Evolutionary conservation across 2,113 vertebrate species (phyloP), one percentile per base, ranked within the genome.

Genomic region (Trichomycterus rosablanca): DNA sequence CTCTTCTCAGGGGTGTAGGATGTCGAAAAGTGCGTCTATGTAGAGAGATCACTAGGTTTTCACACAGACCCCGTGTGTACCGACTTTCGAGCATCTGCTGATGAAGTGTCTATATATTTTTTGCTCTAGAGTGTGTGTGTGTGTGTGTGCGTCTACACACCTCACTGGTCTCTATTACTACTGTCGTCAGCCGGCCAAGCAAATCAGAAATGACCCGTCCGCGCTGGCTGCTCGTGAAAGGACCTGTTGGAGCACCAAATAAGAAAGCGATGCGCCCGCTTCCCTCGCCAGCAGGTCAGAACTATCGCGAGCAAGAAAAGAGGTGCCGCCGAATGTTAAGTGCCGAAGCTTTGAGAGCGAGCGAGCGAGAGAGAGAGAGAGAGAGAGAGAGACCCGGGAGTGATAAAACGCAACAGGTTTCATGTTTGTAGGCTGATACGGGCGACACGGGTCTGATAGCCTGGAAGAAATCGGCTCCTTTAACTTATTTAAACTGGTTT

Each of bases 181-280:
- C 59, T 71, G 71, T 81, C 84, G 81, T 83, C 78, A 84, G 77
- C 77, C 74, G 80, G 74, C 78, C 75, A 84, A 76, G 78, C 72
- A 88, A 89, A 89, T 80, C 71, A 80, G 75, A 76, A 79, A 83
- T 86, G 80, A 86, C 84, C 82, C 78, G 82, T 82, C 82, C 74
- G 77, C 84, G 73, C 80, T 67, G 73, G 73, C 76, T 67, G 75
- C 81, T 80, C 70, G 83, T 78, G 84, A 82, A 81, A 82, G 78
- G 84, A 83, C 77, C 84, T 87, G 81, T 76, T 81, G 72, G 67
- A 87, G 83, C 84, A 81, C 82, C 83, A 84, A 85, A 86, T 85
- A 83, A 80, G 76, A 79, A 54, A 68, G 40, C 57, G 64, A 70
- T 68, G 69, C 68, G 61, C 59, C 15, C 68, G 48, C 40, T 63